Conservation (phyloP, 2,797 vertebrate species). For the Poeciliopsis presidionis region DNA sequence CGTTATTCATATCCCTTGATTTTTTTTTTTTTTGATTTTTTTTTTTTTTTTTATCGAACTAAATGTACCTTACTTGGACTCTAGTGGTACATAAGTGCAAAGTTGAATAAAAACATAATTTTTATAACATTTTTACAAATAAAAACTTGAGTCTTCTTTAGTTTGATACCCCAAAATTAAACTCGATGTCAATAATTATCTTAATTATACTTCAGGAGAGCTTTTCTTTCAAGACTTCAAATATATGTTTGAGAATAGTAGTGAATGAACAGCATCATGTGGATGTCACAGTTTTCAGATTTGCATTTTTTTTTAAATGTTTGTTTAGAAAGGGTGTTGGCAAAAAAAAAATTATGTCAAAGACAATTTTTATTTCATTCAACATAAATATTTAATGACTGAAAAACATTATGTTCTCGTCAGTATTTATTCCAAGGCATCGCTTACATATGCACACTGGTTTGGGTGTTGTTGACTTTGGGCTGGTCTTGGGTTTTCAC, state of each 20-base stretch:
- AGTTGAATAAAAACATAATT: not conserved
- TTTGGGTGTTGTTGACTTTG: not conserved
- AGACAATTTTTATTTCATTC: not conserved
- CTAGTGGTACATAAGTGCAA: not conserved
- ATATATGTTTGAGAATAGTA: not conserved
- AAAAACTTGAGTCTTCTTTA: not conserved
- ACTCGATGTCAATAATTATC: not conserved
- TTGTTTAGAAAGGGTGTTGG: not conserved
- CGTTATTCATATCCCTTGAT: not conserved
- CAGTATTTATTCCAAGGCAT: not conserved
- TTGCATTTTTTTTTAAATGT: not conserved
- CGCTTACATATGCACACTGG: not conserved
- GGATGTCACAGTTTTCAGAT: not conserved
- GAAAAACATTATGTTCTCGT: not conserved
- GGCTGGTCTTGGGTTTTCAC: not conserved
- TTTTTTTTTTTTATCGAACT: too few relatives aligned
- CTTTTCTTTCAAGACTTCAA: not conserved
- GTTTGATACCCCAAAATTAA: not conserved
- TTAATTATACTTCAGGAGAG: not conserved
- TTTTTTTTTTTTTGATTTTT: rapidly evolving
- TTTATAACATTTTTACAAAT: not conserved
- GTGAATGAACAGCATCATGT: not conserved
- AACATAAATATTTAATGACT: not conserved
- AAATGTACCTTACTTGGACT: not conserved
- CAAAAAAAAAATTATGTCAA: not conserved